Conservation (phyloP, 1,140 invertebrate genomes). For the Vollenhovia emeryi region DNA sequence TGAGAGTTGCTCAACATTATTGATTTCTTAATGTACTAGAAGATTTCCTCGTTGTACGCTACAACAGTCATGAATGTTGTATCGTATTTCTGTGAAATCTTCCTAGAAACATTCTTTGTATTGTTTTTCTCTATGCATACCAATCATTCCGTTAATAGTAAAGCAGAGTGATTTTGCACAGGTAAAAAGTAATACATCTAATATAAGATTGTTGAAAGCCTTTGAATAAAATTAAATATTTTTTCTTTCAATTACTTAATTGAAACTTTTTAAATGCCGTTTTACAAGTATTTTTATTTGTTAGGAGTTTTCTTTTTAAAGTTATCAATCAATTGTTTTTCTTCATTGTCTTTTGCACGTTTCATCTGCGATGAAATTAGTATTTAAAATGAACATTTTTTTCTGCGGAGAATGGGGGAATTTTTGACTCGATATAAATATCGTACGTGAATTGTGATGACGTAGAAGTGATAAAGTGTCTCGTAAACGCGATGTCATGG, state of each 20-base stretch:
- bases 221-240: constrained; percentile 1
- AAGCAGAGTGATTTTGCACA: background rate
- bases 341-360: background rate
- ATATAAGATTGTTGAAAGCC: background rate
- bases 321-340: background rate
- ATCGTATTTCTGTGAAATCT: constrained; percentile 5
- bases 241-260: background rate
- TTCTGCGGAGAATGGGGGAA: background rate
- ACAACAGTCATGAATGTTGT: constrained; percentile 39
- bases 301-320: background rate
- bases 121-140: background rate
- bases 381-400: background rate
- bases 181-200: background rate
- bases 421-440: background rate
- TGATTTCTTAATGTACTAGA: constrained; percentile 41
- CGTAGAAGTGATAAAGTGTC: background rate
- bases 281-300: background rate
- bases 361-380: background rate
- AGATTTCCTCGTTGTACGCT: constrained; percentile 16
- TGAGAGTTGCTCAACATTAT: constrained; percentile 40
- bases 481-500: background rate
- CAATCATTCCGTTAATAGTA: constrained; percentile 5
- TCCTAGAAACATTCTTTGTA: background rate
- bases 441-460: background rate
- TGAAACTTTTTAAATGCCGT: background rate